Conservation (phyloP, 2,888 invertebrate genomes). For the Masnerella sp. region DNA sequence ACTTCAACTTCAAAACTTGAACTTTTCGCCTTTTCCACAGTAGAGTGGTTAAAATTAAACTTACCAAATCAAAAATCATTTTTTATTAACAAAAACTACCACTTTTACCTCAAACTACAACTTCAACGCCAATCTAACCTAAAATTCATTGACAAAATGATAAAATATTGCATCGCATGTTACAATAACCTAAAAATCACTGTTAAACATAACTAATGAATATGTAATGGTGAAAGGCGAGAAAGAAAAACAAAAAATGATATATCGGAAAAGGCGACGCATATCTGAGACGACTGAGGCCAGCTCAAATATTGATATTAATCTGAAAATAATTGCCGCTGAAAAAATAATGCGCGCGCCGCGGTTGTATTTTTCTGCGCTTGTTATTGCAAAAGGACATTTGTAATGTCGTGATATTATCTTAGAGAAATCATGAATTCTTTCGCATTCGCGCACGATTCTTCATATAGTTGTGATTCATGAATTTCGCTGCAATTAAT, state of each 20-base stretch:
- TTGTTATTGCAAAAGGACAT: conserved; percentile 45
- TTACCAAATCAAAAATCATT: too few relatives aligned
- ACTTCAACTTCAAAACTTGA: too few relatives aligned
- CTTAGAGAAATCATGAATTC: conserved; percentile 8
- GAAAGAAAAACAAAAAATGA: background rate
- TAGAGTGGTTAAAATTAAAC: too few relatives aligned
- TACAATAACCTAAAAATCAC: too few relatives aligned
- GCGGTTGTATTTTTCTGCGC: conserved; percentile 39
- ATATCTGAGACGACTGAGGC: background rate
- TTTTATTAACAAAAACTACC: too few relatives aligned
- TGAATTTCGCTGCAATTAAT: conserved; percentile 18
- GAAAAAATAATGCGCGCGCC: conserved; percentile 32
- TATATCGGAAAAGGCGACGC: background rate
- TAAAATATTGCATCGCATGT: too few relatives aligned
- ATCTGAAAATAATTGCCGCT: conserved; percentile 35
- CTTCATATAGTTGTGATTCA: conserved; percentile 25
- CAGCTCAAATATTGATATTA: conserved; percentile 40
- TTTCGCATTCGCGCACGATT: conserved; percentile 13
- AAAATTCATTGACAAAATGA: too few relatives aligned
- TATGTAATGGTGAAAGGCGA: too few relatives aligned
- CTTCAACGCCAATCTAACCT: too few relatives aligned
- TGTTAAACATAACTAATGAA: too few relatives aligned
- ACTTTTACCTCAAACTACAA: too few relatives aligned
- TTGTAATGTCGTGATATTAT: conserved; percentile 42
- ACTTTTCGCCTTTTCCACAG: too few relatives aligned